Base-by-base conservation (phyloP, 1,140 invertebrate species). In the Lysiphlebus fabarum region DNA sequence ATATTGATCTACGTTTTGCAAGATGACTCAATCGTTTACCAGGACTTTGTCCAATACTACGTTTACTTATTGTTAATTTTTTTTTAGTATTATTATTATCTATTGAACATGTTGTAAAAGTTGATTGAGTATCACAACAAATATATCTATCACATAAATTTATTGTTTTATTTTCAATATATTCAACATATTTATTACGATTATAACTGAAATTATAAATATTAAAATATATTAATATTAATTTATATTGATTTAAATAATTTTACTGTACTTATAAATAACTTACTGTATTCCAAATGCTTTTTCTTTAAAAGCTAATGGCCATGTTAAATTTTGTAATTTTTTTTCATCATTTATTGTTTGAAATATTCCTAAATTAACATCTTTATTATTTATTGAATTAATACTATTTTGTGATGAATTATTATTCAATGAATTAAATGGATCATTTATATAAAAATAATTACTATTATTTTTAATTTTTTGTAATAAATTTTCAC, bases 21-120 rank as follows among this genome's bases (percentile, higher is more conserved):
- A 89, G 75, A 67, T 88, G 86, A 51, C 83, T 88, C 40, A 88
- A 68, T 40, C 86, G 74, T 55, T 85, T 82, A 0, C 86, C 86
- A 0, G 87, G 87, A 41, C 86, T 88, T 65, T 85, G 84, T 3
- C 79, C 80, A 59, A 78, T 81, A 49, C 72, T 82, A 65, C 80
- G 78, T 61, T 81, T 76, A 56, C 79, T 77, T 33, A 81, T 57
- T 45, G 80, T 71, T 72, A 77, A 82, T 47, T 82, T 67, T 62
- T 85, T 86, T 58, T 73, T 81, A 0, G 83, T 82, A 71, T 82
- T 87, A 49, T 73, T 77, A 47, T 81, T 80, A 53, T 78, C 70
- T 0, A 79, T 78, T 47, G 81, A 83, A 67, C 83, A 82, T 37
- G 83, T 74, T 49, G 82, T 86, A 60, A 86, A 85, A 58, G 83